A percentile compares a stretch with the other conserved stretches of the same genome.
Conservation (phyloP, 2,888 invertebrate genomes). For the Hyposoter dolosus region DNA sequence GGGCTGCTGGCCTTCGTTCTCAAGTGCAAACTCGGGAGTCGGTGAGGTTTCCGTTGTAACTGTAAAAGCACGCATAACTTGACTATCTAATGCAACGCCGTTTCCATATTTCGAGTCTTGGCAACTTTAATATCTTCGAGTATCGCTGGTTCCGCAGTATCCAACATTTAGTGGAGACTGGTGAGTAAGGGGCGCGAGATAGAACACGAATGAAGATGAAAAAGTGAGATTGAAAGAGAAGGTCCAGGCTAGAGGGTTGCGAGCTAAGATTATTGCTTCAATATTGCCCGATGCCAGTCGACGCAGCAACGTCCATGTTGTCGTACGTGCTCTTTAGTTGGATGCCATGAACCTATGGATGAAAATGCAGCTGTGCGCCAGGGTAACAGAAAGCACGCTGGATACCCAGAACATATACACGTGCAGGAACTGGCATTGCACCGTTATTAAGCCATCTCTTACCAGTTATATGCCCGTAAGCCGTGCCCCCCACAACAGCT, state of each 20-base stretch:
- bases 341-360: conserved; percentile 46
- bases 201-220: conserved; percentile 14
- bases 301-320: conserved; percentile 75
- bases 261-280: conserved; percentile 82
- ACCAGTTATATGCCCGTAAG: conserved; percentile 79
- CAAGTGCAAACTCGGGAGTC: conserved; percentile 19
- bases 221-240: conserved; percentile 54
- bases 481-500: conserved; percentile 68
- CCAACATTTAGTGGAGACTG: conserved; percentile 44
- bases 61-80: background rate
- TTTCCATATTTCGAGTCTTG: conserved; percentile 58
- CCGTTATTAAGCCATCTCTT: conserved; percentile 83
- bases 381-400: conserved; percentile 44
- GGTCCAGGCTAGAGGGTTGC: conserved; percentile 64
- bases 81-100: conserved; percentile 4
- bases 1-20: conserved; percentile 24
- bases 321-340: conserved; percentile 51
- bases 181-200: conserved; percentile 48
- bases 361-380: conserved; percentile 60
- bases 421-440: conserved; percentile 74
- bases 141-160: conserved; percentile 59
- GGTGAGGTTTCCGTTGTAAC: conserved; percentile 9
- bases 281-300: conserved; percentile 82
- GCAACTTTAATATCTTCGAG: conserved; percentile 78
- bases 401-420: conserved; percentile 66